A percentile compares a stretch with the other conserved stretches of the same genome.
phyloP scores from a whole-genome alignment of 2,797 vertebrate species.

The Capromys pilorides region DNA sequence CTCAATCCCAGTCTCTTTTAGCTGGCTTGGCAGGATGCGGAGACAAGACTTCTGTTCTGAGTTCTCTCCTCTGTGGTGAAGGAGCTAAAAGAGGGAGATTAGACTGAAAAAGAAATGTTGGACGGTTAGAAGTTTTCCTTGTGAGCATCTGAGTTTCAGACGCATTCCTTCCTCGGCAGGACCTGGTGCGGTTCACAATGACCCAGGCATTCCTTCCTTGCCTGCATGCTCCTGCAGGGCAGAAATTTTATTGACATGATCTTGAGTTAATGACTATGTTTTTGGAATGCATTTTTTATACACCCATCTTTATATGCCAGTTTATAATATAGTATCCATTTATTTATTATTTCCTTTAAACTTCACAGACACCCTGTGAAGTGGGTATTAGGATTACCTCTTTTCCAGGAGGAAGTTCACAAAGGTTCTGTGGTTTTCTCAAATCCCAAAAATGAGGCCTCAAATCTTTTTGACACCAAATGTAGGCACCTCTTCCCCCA shows the following conservation, averaged over 20 bases:
- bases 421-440: background rate
- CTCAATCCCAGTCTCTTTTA: background rate
- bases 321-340: background rate
- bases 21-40: background rate
- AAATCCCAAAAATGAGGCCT: background rate
- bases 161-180: background rate
- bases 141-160: background rate
- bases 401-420: constrained; percentile 1
- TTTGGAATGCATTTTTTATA: background rate
- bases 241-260: background rate
- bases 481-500: no score
- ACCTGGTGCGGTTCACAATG: background rate
- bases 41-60: background rate
- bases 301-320: background rate
- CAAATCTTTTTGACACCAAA: no score
- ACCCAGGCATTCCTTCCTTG: background rate
- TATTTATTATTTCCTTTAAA: background rate
- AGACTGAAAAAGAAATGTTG: background rate
- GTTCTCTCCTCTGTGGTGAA: background rate
- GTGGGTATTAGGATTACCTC: background rate
- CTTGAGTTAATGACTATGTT: background rate
- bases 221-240: background rate
- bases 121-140: background rate
- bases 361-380: background rate
- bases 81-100: background rate